A percentile compares a stretch with the other conserved stretches of the same genome.
phyloP scores from a whole-genome alignment of 2,888 invertebrate species.

The Drosophila mayaguana region DNA sequence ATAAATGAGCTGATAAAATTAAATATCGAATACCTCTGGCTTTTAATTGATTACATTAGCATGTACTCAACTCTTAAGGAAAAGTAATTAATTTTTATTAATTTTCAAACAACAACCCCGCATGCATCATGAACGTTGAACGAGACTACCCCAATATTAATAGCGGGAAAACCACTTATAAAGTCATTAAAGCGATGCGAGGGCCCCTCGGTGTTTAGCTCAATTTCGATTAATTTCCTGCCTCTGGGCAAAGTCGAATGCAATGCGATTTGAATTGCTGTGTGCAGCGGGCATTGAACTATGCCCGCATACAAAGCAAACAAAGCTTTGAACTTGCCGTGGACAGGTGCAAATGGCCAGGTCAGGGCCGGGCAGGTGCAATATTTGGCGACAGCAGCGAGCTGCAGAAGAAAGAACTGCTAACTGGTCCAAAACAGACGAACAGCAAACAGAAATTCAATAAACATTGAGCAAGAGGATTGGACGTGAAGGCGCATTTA shows the following conservation, averaged over 20 bases:
- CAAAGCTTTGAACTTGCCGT: conserved; percentile 57
- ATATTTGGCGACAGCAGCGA: conserved; percentile 47
- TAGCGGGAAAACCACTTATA: conserved; percentile 19
- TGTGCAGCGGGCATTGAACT: conserved; percentile 63
- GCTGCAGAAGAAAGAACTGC: conserved; percentile 36
- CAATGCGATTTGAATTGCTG: conserved; percentile 24
- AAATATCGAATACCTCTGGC: neutral
- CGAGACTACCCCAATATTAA: conserved; percentile 20
- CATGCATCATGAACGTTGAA: neutral
- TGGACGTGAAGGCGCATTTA: conserved; percentile 32
- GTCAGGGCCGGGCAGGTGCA: conserved; percentile 75
- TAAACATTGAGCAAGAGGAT: conserved; percentile 46
- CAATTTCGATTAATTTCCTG: conserved; percentile 48
- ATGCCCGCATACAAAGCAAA: conserved; percentile 42
- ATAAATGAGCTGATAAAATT: neutral
- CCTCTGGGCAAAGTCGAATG: conserved; percentile 28
- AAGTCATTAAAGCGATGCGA: conserved; percentile 25
- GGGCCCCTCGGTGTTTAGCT: conserved; percentile 15
- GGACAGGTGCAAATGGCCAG: conserved; percentile 69
- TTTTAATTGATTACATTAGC: neutral
- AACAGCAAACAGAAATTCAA: conserved; percentile 53
- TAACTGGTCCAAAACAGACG: conserved; percentile 64
- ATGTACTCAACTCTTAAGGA: neutral
- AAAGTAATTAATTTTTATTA: neutral
- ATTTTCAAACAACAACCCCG: neutral